Evolutionary conservation across 2,888 invertebrate species (phyloP).

Genomic region (Fragum whitleyi): DNA sequence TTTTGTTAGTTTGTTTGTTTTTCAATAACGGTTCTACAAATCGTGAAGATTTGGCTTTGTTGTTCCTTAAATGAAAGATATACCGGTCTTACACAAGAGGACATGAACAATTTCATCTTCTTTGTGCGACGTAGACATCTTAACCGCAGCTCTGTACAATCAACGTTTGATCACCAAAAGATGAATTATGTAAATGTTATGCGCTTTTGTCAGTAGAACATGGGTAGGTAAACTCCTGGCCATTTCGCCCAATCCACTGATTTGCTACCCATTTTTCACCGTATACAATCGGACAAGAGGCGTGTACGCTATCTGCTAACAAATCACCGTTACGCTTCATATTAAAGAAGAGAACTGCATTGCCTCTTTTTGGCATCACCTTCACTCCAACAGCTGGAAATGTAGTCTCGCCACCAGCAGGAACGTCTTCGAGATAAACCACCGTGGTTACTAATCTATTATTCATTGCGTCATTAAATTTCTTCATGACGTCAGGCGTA

Average conservation of each 20-base stretch:
- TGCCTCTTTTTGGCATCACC: slow-evolving; percentile 10
- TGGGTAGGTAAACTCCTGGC: slow-evolving; percentile 20
- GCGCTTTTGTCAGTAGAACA: slow-evolving; percentile 13
- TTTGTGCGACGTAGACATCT: too few species aligned
- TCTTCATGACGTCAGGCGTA: background rate
- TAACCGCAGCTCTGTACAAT: too few species aligned
- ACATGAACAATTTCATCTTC: too few species aligned
- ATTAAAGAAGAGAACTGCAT: slow-evolving; percentile 16
- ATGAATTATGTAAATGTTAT: background rate
- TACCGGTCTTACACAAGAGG: too few species aligned
- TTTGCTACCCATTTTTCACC: slow-evolving; percentile 28
- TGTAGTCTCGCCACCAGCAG: slow-evolving; percentile 10
- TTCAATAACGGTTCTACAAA: too few species aligned
- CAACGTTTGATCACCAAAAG: too few species aligned
- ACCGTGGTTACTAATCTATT: slow-evolving; percentile 15
- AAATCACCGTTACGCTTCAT: slow-evolving; percentile 13
- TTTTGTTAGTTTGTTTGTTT: too few species aligned
- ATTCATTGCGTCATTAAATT: background rate
- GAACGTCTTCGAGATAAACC: slow-evolving; percentile 8
- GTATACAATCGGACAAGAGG: slow-evolving; percentile 21
- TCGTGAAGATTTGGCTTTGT: too few species aligned
- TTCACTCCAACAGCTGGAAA: slow-evolving; percentile 17
- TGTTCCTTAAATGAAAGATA: too few species aligned
- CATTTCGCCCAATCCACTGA: slow-evolving; percentile 19
- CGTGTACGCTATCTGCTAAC: background rate